These are phyloP conservation scores for Stegophylla sp. DNA, from an alignment of 2,888 invertebrate species.

Conservation along the genomic window DNA sequence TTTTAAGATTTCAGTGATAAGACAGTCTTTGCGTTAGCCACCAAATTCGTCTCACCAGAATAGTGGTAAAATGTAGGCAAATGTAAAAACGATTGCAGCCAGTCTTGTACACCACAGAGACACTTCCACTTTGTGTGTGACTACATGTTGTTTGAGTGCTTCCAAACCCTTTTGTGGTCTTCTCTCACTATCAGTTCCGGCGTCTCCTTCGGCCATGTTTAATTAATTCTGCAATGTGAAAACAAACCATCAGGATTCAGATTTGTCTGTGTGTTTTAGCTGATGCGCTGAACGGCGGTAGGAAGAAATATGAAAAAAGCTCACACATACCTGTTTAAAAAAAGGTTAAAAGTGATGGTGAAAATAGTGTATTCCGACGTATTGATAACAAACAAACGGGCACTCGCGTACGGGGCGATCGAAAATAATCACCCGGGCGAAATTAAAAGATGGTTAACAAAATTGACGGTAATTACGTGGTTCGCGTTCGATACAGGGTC, in stretches of 20 bases:
- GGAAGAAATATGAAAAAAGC: background rate
- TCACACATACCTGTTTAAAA: background rate
- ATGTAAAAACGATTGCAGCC: conserved; percentile 81
- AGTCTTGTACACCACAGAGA: conserved; percentile 86
- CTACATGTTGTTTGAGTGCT: conserved; percentile 75
- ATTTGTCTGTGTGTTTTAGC: too few species aligned
- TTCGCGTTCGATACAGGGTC: background rate
- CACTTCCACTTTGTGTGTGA: conserved; percentile 84
- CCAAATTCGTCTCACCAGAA: conserved; percentile 76
- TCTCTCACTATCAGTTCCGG: conserved; percentile 20
- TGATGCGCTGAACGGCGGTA: too few species aligned
- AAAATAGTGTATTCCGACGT: background rate
- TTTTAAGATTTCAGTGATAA: too few species aligned
- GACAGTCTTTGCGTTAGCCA: background rate
- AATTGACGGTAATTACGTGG: background rate
- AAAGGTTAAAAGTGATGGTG: background rate
- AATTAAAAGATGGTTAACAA: background rate
- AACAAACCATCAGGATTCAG: background rate
- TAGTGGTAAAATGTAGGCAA: conserved; percentile 85
- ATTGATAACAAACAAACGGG: background rate
- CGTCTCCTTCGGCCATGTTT: conserved; percentile 40
- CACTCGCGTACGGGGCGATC: background rate
- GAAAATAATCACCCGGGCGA: background rate
- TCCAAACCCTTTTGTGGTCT: conserved; percentile 68
- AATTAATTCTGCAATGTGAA: background rate